Base-by-base conservation (phyloP, 2,888 invertebrate species). In the Colostygia pectinataria region DNA sequence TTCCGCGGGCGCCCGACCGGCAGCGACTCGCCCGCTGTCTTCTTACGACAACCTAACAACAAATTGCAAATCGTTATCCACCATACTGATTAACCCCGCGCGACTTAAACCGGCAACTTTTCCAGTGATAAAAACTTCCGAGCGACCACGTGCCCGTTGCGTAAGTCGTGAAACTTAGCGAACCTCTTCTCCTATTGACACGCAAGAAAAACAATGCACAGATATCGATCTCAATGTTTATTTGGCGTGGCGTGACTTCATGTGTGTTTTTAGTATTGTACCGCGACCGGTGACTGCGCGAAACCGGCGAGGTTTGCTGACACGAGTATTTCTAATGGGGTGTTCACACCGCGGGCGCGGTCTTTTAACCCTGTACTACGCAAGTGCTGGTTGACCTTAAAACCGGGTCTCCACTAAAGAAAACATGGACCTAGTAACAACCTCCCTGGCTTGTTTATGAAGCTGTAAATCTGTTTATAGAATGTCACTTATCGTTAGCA, bases 311-410 rank as follows among this genome's bases (percentile, higher is more conserved):
- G 70, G 70, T 68, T 75, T 68, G 64, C 66, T 72, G 70, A 71
- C 71, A n/a, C n/a, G n/a, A n/a, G n/a, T n/a, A n/a, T n/a, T n/a
- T 68, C 67, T 77, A 74, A 77, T 73, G 69, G 73, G 71, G 71
- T 79, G 77, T 73, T 72, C 74, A 74, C 74, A 67, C 78, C 78
- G 79, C 85, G 83, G 83, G 83, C 83, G 83, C 80, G 74, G 73
- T 71, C 73, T 77, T 73, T 71, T 74, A 76, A 78, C 74, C 77
- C 78, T 73, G 67, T 71, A 71, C 68, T 73, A 78, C 75, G 72
- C 75, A 73, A 79, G 77, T 79, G 76, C 77, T 74, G 71, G 72
- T 80, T 80, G 84, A 83, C 83, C 84, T 84, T 85, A 85, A 79
- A 81, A 80, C 70, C 61, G 59, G 54, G 59, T 61, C 66, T 59